A percentile compares a stretch with the other conserved stretches of the same genome.
phyloP scores from a whole-genome alignment of 2,888 invertebrate species.

The Drosophila neonasuta region DNA sequence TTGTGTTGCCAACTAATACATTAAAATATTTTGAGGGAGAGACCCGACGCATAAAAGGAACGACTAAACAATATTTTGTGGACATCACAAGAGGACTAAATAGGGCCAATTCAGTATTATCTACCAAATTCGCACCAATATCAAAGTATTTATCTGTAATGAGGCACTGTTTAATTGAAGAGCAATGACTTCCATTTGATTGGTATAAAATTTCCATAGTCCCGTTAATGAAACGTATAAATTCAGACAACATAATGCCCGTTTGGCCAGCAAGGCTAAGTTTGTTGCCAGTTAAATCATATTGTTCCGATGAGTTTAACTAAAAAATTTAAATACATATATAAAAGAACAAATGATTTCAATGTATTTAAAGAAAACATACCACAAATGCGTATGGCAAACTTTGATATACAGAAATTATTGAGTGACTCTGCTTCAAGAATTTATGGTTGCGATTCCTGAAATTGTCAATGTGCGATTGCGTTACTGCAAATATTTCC shows the following conservation, averaged over 20 bases:
- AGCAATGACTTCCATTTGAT: not conserved
- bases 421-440: not conserved
- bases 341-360: not conserved
- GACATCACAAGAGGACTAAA: not conserved
- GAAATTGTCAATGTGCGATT: too few species aligned
- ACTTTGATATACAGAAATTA: not conserved
- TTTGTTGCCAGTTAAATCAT: not conserved
- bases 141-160: not conserved
- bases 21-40: too few species aligned
- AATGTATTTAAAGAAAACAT: not conserved
- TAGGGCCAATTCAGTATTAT: not conserved
- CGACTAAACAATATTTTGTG: conserved; percentile 11
- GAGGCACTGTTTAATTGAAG: not conserved
- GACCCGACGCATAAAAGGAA: too few species aligned
- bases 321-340: not conserved
- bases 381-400: conserved; percentile 15
- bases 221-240: not conserved
- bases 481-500: too few species aligned
- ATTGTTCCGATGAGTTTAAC: conserved; percentile 20
- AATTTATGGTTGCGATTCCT: too few species aligned
- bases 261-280: conserved; percentile 19
- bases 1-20: too few species aligned
- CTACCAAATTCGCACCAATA: conserved; percentile 12
- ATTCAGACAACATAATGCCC: conserved; percentile 18
- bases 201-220: not conserved